Percentiles rank a stretch among this genome's conserved stretches.
phyloP scores from a whole-genome alignment of 2,113 vertebrate genomes.

The Callocephalon fimbriatum region DNA sequence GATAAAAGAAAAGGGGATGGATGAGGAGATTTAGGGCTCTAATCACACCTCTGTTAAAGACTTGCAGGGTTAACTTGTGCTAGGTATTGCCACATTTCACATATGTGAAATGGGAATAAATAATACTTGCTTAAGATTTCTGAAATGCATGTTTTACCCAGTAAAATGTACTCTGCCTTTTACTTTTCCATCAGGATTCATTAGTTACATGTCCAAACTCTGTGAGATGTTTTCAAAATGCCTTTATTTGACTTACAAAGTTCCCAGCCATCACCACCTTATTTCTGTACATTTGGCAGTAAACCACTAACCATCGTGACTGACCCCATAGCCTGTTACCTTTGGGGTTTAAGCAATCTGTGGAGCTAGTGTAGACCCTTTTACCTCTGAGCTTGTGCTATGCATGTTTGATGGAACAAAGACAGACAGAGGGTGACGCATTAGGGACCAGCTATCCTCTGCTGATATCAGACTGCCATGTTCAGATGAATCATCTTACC shows the following conservation, averaged over 20 bases:
- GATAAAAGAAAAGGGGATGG: not conserved
- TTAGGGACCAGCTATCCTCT: not conserved
- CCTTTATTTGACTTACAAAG: not conserved
- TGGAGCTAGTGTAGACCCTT: not conserved
- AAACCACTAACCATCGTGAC: not conserved
- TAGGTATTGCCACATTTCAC: not conserved
- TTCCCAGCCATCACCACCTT: not conserved
- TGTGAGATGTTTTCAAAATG: not conserved
- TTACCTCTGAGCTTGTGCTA: not conserved
- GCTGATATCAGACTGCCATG: rapidly evolving
- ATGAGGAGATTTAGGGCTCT: not conserved
- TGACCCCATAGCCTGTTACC: not conserved
- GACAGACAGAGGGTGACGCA: not conserved
- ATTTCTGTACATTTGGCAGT: not conserved
- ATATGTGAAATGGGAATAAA: not conserved
- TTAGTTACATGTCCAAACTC: not conserved
- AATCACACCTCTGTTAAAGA: not conserved
- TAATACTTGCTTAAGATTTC: not conserved
- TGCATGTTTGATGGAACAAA: not conserved
- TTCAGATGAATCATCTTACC: constrained; percentile 77
- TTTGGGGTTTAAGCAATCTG: not conserved
- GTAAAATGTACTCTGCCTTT: not conserved
- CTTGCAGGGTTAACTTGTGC: not conserved
- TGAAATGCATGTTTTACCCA: not conserved
- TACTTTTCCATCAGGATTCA: not conserved